Conservation (phyloP, 1,140 invertebrate species). For the Heterodera carotae region DNA sequence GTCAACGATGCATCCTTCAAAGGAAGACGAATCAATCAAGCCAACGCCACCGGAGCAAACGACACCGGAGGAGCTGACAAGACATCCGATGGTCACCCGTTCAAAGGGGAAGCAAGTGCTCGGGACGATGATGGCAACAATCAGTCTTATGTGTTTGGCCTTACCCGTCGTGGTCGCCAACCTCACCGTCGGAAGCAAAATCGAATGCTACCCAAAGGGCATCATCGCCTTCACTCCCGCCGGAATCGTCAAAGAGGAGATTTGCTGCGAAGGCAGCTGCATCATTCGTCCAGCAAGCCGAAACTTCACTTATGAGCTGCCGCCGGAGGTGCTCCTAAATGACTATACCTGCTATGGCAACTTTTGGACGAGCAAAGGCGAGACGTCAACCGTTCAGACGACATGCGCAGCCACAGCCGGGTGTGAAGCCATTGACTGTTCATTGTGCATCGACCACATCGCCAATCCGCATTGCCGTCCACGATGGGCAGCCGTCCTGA, state of each 20-base stretch:
- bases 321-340: not conserved
- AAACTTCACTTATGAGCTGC: constrained; percentile 4
- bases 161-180: not conserved
- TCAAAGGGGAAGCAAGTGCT: not conserved
- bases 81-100: constrained; percentile 6
- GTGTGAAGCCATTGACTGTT: not conserved
- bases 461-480: not conserved
- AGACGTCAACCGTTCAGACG: not conserved
- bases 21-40: not conserved
- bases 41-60: not conserved
- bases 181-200: not conserved
- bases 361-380: not conserved
- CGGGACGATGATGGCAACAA: not conserved
- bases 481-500: not conserved
- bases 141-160: not conserved
- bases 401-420: not conserved
- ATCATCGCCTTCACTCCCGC: not conserved
- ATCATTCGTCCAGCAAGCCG: not conserved
- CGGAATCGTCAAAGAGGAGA: not conserved
- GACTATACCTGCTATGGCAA: not conserved
- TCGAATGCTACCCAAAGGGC: not conserved
- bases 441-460: not conserved
- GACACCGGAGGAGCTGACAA: not conserved
- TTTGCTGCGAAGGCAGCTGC: constrained; percentile 3
- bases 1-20: not conserved